phyloP scores from a whole-genome alignment of 2,797 vertebrate genomes.

The Nyctibius grandis region DNA sequence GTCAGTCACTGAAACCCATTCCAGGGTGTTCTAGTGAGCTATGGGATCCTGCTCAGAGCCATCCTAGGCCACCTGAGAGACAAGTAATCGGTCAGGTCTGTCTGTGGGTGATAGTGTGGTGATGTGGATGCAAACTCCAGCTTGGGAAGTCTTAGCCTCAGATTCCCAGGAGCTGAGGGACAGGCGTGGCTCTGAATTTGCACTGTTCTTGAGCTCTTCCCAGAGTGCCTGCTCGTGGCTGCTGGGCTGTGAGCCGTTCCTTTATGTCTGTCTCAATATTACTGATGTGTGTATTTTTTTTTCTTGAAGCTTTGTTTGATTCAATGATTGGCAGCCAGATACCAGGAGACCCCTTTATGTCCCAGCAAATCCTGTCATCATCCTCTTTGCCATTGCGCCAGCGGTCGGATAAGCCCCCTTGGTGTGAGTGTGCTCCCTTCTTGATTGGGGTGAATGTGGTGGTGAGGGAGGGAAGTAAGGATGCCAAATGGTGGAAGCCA shows the following conservation, averaged over 20 bases:
- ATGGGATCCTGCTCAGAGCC: background rate
- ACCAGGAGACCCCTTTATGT: slow-evolving; percentile 84
- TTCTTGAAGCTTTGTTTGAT: slow-evolving; percentile 81
- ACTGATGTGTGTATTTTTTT: background rate
- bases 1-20: background rate
- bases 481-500: background rate
- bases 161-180: background rate
- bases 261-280: background rate
- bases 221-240: rapidly evolving
- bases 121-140: background rate
- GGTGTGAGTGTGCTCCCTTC: slow-evolving; percentile 86
- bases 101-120: background rate
- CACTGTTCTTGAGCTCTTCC: background rate
- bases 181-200: background rate
- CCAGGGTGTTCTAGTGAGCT: background rate
- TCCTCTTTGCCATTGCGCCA: slow-evolving; percentile 78
- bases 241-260: background rate
- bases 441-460: background rate
- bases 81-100: background rate
- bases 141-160: background rate
- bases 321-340: slow-evolving; percentile 81
- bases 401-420: slow-evolving; percentile 90
- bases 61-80: background rate
- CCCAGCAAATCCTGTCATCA: slow-evolving; percentile 86
- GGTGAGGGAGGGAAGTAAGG: background rate